These are phyloP conservation scores for Macropodus opercularis DNA, from an alignment of 2,797 vertebrate species.

Conservation along the genomic window DNA sequence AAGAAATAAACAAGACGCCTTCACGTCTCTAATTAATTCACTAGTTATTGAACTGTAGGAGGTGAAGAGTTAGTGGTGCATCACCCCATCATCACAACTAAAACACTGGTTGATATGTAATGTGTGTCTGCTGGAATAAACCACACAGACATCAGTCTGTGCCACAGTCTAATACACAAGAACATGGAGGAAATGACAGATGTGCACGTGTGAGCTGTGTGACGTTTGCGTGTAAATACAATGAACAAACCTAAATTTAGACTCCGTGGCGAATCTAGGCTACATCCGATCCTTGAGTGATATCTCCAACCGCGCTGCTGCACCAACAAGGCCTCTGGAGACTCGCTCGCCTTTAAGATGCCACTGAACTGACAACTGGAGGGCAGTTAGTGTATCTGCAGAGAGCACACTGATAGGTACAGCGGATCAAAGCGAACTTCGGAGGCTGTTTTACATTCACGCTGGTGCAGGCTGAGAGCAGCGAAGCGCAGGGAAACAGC, in stretches of 20 bases:
- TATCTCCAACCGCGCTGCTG: conserved; percentile 50
- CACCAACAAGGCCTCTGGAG: conserved; percentile 38
- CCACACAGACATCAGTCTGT: neutral
- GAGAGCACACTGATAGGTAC: conserved; percentile 24
- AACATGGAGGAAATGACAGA: conserved; percentile 15
- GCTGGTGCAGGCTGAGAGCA: conserved; percentile 63
- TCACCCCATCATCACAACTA: neutral
- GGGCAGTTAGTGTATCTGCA: conserved; percentile 16
- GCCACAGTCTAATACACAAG: neutral
- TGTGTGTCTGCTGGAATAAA: neutral
- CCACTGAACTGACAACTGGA: conserved; percentile 26
- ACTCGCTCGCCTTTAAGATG: conserved; percentile 43
- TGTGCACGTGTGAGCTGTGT: conserved; percentile 17
- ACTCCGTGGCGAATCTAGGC: conserved; percentile 44
- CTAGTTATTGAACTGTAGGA: neutral
- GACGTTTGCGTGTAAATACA: conserved; percentile 38
- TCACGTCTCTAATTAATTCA: neutral
- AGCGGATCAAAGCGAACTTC: conserved; percentile 42
- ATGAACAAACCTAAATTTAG: conserved; percentile 61
- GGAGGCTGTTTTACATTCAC: conserved; percentile 64
- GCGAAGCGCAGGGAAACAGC: conserved; percentile 51
- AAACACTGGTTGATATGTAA: neutral
- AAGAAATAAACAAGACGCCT: too few species aligned
- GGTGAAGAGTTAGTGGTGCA: neutral
- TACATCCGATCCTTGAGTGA: conserved; percentile 57